phyloP scores from a whole-genome alignment of 2,797 vertebrate species.

The Sebastes minor region DNA sequence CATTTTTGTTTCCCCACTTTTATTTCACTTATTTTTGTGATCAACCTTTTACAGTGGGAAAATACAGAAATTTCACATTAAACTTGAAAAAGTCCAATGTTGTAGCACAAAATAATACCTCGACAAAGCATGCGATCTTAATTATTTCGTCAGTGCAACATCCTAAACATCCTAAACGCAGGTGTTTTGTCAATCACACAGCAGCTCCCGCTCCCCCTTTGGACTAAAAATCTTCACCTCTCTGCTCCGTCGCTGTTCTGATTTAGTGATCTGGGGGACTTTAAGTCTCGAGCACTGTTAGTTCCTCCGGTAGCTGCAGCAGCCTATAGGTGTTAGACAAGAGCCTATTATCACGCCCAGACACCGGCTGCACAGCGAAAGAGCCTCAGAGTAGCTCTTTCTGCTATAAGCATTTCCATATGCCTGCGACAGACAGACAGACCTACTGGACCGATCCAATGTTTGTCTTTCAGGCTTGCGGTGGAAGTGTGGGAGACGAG shows the following conservation, averaged over 20 bases:
- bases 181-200: conserved; percentile 38
- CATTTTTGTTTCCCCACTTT: neutral
- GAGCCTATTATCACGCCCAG: conserved; percentile 79
- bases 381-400: conserved; percentile 70
- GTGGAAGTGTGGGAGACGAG: conserved; percentile 71
- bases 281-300: conserved; percentile 36
- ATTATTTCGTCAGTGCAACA: neutral
- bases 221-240: conserved; percentile 43
- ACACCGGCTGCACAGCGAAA: conserved; percentile 61
- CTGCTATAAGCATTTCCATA: conserved; percentile 82
- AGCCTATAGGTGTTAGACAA: conserved; percentile 76
- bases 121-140: neutral
- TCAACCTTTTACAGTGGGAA: neutral
- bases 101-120: neutral
- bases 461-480: conserved; percentile 77
- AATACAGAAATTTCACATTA: neutral
- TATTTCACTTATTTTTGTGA: neutral
- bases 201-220: conserved; percentile 1
- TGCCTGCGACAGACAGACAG: conserved; percentile 65
- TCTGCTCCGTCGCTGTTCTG: conserved; percentile 23
- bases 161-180: neutral
- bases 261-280: conserved; percentile 53
- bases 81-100: neutral
- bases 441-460: conserved; percentile 61
- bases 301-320: conserved; percentile 62